Evolutionary conservation across 2,888 invertebrate genomes (phyloP).

Genomic region (Leucoptera coffeella): DNA sequence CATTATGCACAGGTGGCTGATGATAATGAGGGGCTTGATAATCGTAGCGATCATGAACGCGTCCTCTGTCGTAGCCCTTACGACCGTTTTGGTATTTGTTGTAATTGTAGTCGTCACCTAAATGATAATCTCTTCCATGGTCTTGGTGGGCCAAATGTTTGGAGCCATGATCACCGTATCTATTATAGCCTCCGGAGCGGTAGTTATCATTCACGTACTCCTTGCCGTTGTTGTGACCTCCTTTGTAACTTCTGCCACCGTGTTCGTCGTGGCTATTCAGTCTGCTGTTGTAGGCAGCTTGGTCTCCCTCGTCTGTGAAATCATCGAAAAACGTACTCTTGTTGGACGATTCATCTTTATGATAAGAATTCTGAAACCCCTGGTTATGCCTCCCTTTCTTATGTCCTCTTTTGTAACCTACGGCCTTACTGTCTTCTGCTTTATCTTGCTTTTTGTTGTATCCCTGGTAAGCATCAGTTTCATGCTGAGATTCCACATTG

Average conservation of each 20-base stretch:
- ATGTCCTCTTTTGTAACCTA: constrained; percentile 42
- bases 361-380: constrained; percentile 63
- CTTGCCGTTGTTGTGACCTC: constrained; percentile 33
- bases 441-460: constrained; percentile 34
- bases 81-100: constrained; percentile 32
- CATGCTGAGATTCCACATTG: constrained; percentile 31
- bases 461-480: constrained; percentile 36
- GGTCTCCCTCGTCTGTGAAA: constrained; percentile 41
- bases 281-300: constrained; percentile 32
- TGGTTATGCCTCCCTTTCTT: constrained; percentile 65
- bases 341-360: constrained; percentile 64
- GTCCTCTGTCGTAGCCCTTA: constrained; percentile 27
- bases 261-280: constrained; percentile 32
- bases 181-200: constrained; percentile 28
- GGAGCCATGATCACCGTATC: constrained; percentile 28
- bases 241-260: constrained; percentile 32
- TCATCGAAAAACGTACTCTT: constrained; percentile 66
- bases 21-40: too few species aligned
- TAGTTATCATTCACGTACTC: constrained; percentile 30
- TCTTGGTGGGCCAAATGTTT: constrained; percentile 31
- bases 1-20: constrained; percentile 13
- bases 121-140: constrained; percentile 36
- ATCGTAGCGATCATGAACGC: constrained; percentile 23
- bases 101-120: constrained; percentile 33
- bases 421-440: constrained; percentile 30